Evolutionary conservation across 2,888 invertebrate genomes (phyloP), one percentile per base, ranked within the genome.

Genomic region (Eristalis arbustorum): DNA sequence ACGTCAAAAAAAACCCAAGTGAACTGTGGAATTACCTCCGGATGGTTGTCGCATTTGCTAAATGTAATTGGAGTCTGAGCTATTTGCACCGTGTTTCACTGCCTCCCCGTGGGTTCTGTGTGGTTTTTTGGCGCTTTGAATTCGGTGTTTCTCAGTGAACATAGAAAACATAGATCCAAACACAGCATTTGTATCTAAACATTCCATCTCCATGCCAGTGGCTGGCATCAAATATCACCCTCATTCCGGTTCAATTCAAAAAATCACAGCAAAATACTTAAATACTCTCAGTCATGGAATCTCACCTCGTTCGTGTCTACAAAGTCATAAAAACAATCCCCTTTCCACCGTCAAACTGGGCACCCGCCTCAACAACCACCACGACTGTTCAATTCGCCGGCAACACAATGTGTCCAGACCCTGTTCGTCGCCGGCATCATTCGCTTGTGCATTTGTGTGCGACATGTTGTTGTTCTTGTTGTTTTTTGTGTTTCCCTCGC

Each of bases 371-470:
- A 8, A 8, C 4, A 18, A 8, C 6, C 49, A 49, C 18, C 18
- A 14, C 25, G 28, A 13, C 11, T 40, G 40, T 8, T n/a, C n/a
- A 63, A 73, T 73, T 73, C 73, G 73, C 73, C 37, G 49, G 22
- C 23, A 59, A 31, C 13, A 18, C 61, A 31, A 72, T 61, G 62
- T 72, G 22, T 31, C 72, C 14, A 62, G 62, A 42, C 61, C 3
- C 31, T 6, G 56, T 23, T 73, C 73, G 72, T 73, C 73, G 72
- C 62, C 62, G 72, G 31, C 22, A 25, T 62, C 40, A 49, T 22
- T 28, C 25, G 25, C 8, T 18, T 25, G 28, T 49, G 11, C 34
- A 22, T 64, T 49, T 49, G n/a, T 73, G n/a, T 31, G 42, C 25
- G 59, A 42, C n/a, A n/a, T 73, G 49, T 73, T 73, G 37, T 56